Conservation (phyloP, 2,888 invertebrate genomes). For the Tholera decimalis region DNA sequence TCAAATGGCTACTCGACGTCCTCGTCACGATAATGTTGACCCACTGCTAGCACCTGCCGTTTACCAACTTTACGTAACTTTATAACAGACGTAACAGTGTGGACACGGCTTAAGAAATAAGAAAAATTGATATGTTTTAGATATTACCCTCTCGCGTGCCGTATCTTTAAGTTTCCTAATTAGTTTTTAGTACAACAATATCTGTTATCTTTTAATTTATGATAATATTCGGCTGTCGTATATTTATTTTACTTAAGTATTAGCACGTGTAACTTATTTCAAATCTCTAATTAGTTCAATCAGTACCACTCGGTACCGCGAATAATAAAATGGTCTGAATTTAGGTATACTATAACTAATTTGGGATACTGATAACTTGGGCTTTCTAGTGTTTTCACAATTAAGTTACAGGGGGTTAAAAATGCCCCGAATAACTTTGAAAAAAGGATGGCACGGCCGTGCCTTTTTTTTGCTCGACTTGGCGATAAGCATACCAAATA, state of each 20-base stretch:
- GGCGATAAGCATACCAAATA: no score
- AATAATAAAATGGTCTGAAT: no score
- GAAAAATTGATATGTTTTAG: slow-evolving; percentile 58
- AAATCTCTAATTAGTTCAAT: neutral
- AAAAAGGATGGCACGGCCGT: no score
- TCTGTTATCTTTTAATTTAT: slow-evolving; percentile 14
- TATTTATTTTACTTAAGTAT: neutral
- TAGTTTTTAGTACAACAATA: slow-evolving; percentile 9
- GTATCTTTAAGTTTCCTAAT: slow-evolving; percentile 55
- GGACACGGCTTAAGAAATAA: slow-evolving; percentile 65
- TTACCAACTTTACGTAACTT: slow-evolving; percentile 70
- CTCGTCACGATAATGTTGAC: slow-evolving; percentile 77
- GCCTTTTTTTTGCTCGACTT: no score
- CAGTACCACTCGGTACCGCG: no score
- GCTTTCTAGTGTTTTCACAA: no score
- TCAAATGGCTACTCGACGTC: slow-evolving; percentile 71
- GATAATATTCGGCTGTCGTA: neutral
- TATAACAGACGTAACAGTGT: slow-evolving; percentile 62
- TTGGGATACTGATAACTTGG: no score
- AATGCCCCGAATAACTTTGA: no score
- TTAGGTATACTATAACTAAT: no score
- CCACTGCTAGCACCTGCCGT: slow-evolving; percentile 67
- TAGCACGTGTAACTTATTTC: no score
- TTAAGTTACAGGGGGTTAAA: no score
- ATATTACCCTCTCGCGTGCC: slow-evolving; percentile 58